Evolutionary conservation across 2,797 vertebrate species (phyloP), one percentile per base, ranked within the genome.

Genomic region (Eulemur albifrons): DNA sequence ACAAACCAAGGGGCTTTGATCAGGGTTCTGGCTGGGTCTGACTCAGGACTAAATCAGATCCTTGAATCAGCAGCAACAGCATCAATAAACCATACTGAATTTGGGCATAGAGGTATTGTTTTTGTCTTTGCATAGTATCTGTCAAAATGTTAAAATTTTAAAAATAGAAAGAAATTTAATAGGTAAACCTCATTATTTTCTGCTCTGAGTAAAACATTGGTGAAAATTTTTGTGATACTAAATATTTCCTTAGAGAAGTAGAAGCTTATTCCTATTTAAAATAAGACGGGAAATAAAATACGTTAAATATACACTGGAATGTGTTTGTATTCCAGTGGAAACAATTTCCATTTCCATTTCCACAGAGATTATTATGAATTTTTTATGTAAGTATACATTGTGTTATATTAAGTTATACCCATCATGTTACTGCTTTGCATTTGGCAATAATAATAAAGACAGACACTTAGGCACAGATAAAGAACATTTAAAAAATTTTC

Each of bases 221-320:
- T 87, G 85, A 81, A 52, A 54, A 14, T 8, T 90, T 90, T 67
- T 88, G 27, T 79, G 90, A 54, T 17, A 76, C 13, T 54, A n/a
- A 84, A 81, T 76, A 92, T 88, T 90, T 77, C 61, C 85, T 84
- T 54, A 87, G 25, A 38, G 38, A 95, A 85, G 27, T 79, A 92
- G n/a, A 88, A 88, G 21, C 76, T 92, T 92, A 83, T 88, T 96
- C n/a, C 59, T 95, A 32, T 73, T 94, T 96, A 93, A 93, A 91
- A 65, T 87, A 80, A 87, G 67, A 38, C 11, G 57, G 81, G 35
- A 93, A 92, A 92, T 91, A 93, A 92, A 95, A 65, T 63, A 7
- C 86, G 75, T 69, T 95, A 77, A 92, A 20, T 72, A 83, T 57
- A 61, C 84, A 61, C 27, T 81, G 38, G 54, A 67, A 54, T 85